Evolutionary conservation across 2,888 invertebrate genomes (phyloP).

Genomic region (Erebia epiphron): DNA sequence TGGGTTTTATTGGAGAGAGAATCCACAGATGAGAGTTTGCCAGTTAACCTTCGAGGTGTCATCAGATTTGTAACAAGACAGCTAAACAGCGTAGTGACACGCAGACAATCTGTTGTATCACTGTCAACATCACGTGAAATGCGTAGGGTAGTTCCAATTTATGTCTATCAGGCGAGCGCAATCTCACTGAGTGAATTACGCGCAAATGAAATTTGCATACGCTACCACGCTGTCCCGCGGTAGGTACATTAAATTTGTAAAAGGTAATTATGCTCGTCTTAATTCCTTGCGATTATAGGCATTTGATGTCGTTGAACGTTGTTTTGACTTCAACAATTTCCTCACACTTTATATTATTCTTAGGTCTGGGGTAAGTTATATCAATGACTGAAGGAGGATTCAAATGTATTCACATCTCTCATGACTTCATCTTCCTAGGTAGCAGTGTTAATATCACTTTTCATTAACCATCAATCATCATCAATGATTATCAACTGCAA

Average conservation of each 20-base stretch:
- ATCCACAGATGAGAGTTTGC: not conserved
- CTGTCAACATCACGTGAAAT: conserved; percentile 45
- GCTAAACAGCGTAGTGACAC: not conserved
- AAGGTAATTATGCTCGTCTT: conserved; percentile 41
- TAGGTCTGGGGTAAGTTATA: not conserved
- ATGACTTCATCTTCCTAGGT: too few species aligned
- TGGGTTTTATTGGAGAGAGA: not conserved
- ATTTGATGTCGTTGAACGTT: conserved; percentile 8
- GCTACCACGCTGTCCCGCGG: conserved; percentile 60
- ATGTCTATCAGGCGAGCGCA: conserved; percentile 87
- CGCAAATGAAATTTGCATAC: conserved; percentile 87
- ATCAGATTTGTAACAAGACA: not conserved
- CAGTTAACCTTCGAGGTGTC: not conserved
- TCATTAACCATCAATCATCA: too few species aligned
- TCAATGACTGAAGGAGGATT: too few species aligned
- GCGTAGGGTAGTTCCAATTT: conserved; percentile 85
- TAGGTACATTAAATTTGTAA: conserved; percentile 53
- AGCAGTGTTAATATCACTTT: too few species aligned
- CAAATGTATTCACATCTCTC: too few species aligned
- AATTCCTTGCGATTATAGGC: conserved; percentile 30
- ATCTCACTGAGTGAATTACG: conserved; percentile 87
- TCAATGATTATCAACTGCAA: too few species aligned
- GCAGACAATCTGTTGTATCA: conserved; percentile 8
- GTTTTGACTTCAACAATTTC: not conserved
- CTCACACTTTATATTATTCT: not conserved